Evolutionary conservation across 2,113 vertebrate genomes (phyloP).

Genomic region (Macroglossus sobrinus): DNA sequence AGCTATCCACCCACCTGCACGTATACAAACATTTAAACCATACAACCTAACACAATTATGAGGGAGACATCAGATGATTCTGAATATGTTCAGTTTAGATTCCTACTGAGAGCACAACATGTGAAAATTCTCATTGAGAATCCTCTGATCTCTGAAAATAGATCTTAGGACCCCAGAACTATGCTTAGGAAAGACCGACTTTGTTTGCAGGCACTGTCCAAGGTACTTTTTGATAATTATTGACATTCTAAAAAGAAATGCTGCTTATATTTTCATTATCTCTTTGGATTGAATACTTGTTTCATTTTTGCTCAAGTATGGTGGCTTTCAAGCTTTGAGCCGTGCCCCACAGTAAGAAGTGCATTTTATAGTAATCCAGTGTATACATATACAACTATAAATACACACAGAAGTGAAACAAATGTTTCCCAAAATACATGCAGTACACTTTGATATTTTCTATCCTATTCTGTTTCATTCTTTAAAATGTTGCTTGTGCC

Average conservation of each 20-base stretch:
- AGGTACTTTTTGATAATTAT: conserved; percentile 13
- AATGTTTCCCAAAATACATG: neutral
- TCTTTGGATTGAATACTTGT: neutral
- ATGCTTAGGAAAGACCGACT: neutral
- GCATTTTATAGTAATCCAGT: neutral
- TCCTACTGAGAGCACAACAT: neutral
- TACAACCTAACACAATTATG: neutral
- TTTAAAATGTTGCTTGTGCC: conserved; percentile 17
- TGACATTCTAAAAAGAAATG: conserved; percentile 13
- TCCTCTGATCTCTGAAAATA: neutral
- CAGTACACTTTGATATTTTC: neutral
- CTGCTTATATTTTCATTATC: neutral
- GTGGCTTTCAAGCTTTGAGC: neutral
- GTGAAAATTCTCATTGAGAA: neutral
- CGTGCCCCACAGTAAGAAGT: neutral
- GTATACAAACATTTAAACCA: neutral
- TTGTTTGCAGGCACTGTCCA: conserved; percentile 14
- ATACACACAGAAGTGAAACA: neutral
- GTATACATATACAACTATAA: neutral
- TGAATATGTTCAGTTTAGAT: neutral
- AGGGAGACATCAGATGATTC: neutral
- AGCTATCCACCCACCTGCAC: neutral
- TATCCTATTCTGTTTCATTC: neutral
- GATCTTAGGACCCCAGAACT: neutral
- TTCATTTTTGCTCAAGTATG: conserved; percentile 28